Evolutionary conservation across 2,888 invertebrate species (phyloP).

Genomic region (Biston stratarius): DNA sequence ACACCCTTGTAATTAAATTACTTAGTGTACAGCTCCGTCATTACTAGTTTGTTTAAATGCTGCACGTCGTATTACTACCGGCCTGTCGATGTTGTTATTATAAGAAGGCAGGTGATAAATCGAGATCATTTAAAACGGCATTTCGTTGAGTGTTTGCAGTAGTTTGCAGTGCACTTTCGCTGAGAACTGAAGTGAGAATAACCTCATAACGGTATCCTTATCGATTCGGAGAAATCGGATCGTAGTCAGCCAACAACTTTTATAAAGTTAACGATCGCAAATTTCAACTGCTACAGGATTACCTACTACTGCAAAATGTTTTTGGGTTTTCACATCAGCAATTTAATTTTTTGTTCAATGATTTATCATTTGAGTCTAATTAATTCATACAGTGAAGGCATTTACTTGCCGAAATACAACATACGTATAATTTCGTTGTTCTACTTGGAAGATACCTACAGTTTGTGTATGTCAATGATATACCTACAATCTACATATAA

Average conservation of each 20-base stretch:
- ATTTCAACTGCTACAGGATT: conserved; percentile 28
- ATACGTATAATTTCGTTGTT: too few relatives aligned
- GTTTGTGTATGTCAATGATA: too few relatives aligned
- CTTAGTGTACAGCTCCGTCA: conserved; percentile 34
- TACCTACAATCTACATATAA: not conserved
- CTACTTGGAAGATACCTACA: too few relatives aligned
- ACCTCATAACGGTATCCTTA: conserved; percentile 46
- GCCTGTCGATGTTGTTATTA: conserved; percentile 3
- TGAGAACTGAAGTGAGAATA: conserved; percentile 42
- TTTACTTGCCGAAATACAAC: too few relatives aligned
- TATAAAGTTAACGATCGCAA: conserved; percentile 29
- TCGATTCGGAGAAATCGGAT: conserved; percentile 44
- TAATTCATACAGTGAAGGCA: too few relatives aligned
- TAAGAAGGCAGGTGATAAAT: conserved; percentile 20
- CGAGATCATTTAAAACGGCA: conserved; percentile 32
- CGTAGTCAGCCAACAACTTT: conserved; percentile 25
- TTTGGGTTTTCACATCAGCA: conserved; percentile 2
- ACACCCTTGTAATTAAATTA: conserved; percentile 72
- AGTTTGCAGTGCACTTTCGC: conserved; percentile 44
- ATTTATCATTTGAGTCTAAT: not conserved
- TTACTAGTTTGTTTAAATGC: conserved; percentile 29
- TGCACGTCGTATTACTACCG: conserved; percentile 4
- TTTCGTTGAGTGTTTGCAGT: conserved; percentile 30
- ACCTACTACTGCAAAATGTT: conserved; percentile 14
- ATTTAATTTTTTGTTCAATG: not conserved